Percentiles rank a stretch among this genome's conserved stretches.
Evolutionary conservation across 2,113 vertebrate genomes (phyloP).

Genomic region (Sebastes schlegelii): DNA sequence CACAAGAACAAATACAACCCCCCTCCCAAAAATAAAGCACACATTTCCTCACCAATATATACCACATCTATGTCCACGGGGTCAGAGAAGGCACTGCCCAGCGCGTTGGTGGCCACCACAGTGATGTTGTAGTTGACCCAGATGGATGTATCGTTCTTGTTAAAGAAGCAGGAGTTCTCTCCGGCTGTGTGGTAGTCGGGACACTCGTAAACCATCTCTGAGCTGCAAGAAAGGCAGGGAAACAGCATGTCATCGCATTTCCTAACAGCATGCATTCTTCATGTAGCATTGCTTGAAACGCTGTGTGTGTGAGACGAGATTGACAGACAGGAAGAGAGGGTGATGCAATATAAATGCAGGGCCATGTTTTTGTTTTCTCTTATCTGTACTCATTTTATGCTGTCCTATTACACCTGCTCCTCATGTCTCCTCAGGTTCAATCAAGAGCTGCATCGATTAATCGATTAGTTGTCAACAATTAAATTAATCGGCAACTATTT

Average conservation of each 20-base stretch:
- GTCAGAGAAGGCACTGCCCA: constrained; percentile 88
- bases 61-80: constrained; percentile 87
- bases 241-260: constrained; percentile 8
- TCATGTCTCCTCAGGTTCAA: neutral
- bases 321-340: neutral
- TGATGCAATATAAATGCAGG: neutral
- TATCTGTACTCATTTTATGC: neutral
- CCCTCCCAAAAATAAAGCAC: neutral
- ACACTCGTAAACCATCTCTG: constrained; percentile 84
- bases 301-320: neutral
- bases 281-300: neutral
- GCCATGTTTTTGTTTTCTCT: neutral
- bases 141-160: constrained; percentile 89
- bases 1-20: neutral
- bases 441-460: no score
- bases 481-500: no score
- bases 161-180: constrained; percentile 93
- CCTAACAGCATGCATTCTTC: neutral
- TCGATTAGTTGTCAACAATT: no score
- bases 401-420: neutral
- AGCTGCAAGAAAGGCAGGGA: constrained; percentile 68
- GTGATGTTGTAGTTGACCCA: constrained; percentile 92
- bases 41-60: constrained; percentile 88
- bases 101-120: constrained; percentile 88
- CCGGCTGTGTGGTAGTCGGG: constrained; percentile 91